phyloP scores from a whole-genome alignment of 2,888 invertebrate genomes.

The Chymomyza procnemis region DNA sequence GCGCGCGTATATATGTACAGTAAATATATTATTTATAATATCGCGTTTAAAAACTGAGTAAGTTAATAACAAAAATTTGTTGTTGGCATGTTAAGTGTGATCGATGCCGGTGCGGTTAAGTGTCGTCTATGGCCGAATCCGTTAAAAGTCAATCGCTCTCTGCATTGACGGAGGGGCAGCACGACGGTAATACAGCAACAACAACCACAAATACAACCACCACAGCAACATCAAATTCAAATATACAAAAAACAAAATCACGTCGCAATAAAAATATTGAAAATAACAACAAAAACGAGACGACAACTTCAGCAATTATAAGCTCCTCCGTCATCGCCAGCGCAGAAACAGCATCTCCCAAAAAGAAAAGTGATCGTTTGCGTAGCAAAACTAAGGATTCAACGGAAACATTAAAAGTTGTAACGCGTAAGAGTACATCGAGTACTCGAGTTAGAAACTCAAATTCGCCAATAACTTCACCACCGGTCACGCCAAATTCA shows the following conservation, averaged over 20 bases:
- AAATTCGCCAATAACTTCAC: slow-evolving; percentile 27
- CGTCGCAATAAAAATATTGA: slow-evolving; percentile 38
- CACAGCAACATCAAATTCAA: slow-evolving; percentile 34
- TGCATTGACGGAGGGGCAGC: slow-evolving; percentile 84
- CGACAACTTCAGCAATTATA: slow-evolving; percentile 15
- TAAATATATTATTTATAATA: neutral
- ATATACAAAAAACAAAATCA: slow-evolving; percentile 36
- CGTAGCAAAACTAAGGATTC: slow-evolving; percentile 41
- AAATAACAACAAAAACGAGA: slow-evolving; percentile 30
- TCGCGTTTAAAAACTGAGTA: neutral
- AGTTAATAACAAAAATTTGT: slow-evolving; percentile 42
- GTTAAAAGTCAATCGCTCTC: slow-evolving; percentile 87
- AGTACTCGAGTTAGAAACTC: slow-evolving; percentile 27
- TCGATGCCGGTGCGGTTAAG: slow-evolving; percentile 83
- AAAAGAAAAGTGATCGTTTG: slow-evolving; percentile 35
- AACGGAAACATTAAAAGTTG: slow-evolving; percentile 20
- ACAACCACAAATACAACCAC: slow-evolving; percentile 49
- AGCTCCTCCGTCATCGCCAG: slow-evolving; percentile 1
- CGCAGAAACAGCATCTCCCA: neutral
- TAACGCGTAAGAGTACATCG: slow-evolving; percentile 4
- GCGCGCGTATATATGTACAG: neutral
- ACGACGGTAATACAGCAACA: slow-evolving; percentile 65
- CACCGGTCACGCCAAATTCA: slow-evolving; percentile 25
- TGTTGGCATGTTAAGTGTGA: slow-evolving; percentile 79
- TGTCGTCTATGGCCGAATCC: slow-evolving; percentile 95